Evolutionary conservation across 2,113 vertebrate species (phyloP).

Genomic region (Geococcyx californianus): DNA sequence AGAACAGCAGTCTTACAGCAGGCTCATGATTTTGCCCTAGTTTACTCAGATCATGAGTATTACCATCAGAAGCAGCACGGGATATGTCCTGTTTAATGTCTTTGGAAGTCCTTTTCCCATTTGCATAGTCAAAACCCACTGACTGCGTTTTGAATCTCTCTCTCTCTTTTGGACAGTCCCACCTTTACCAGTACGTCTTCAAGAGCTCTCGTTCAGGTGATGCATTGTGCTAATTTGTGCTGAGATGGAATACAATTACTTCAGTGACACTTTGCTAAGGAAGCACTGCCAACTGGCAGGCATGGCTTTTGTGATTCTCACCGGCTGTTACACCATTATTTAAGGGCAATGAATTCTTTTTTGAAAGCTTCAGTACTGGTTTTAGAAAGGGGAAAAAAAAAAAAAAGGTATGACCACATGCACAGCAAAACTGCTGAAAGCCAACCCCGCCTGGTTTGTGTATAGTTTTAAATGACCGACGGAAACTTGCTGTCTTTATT

Average conservation of each 20-base stretch:
- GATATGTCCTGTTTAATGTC: not conserved
- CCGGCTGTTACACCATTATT: conserved; percentile 56
- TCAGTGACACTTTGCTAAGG: conserved; percentile 46
- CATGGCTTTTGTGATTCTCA: conserved; percentile 54
- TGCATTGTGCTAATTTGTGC: conserved; percentile 28
- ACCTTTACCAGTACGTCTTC: conserved; percentile 44
- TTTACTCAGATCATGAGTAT: not conserved
- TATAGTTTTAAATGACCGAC: conserved; percentile 4
- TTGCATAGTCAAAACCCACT: not conserved
- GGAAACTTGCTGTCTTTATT: conserved; percentile 21
- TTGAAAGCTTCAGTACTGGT: conserved; percentile 24
- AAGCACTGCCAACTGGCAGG: conserved; percentile 61
- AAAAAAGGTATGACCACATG: not conserved
- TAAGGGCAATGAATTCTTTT: conserved; percentile 44
- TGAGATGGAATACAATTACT: not conserved
- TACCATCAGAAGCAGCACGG: not conserved
- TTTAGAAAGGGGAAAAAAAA: conserved; percentile 1
- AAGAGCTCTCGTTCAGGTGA: conserved; percentile 40
- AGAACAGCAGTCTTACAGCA: not conserved
- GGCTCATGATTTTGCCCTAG: not conserved
- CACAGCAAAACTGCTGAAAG: not conserved
- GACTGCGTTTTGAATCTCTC: not conserved
- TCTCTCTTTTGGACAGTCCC: not conserved
- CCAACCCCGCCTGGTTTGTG: not conserved
- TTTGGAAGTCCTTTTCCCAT: not conserved